phyloP scores from a whole-genome alignment of 2,888 invertebrate genomes.

The Ganaspis brasiliensis region DNA sequence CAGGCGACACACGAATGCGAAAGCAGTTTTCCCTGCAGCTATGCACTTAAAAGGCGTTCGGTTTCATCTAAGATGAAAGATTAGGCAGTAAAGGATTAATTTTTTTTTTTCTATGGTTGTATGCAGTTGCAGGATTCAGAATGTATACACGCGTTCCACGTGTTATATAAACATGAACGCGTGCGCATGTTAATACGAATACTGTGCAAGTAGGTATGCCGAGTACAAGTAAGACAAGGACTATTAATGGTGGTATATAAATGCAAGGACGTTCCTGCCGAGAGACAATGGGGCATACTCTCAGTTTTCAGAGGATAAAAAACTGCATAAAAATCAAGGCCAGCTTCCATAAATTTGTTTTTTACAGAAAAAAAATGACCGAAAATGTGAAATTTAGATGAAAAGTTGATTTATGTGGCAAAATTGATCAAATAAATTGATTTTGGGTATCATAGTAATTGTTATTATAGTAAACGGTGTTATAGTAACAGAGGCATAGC shows the following conservation, averaged over 20 bases:
- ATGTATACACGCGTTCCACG: slow-evolving; percentile 28
- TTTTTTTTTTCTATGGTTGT: slow-evolving; percentile 9
- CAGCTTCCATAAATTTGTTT: neutral
- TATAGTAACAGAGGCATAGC: too few species aligned
- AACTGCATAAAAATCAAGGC: neutral
- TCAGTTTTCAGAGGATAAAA: neutral
- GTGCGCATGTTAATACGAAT: slow-evolving; percentile 22
- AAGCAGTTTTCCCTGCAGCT: slow-evolving; percentile 30
- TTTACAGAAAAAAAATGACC: neutral
- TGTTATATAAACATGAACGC: slow-evolving; percentile 29
- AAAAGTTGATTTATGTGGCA: neutral
- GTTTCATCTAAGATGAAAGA: slow-evolving; percentile 74
- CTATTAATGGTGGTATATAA: slow-evolving; percentile 12
- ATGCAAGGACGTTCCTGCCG: neutral
- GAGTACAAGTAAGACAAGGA: slow-evolving; percentile 40
- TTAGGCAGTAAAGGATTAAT: slow-evolving; percentile 71
- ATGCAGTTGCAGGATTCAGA: slow-evolving; percentile 4
- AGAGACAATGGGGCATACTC: slow-evolving; percentile 11
- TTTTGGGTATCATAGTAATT: too few species aligned
- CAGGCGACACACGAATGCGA: slow-evolving; percentile 36
- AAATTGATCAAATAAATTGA: too few species aligned
- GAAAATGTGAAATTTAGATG: neutral
- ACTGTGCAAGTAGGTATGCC: slow-evolving; percentile 15
- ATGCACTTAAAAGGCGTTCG: slow-evolving; percentile 39
- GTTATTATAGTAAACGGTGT: too few species aligned